Percentiles rank a stretch among this genome's conserved stretches.
Evolutionary conservation across 2,797 vertebrate species (phyloP).

Genomic region (Hyperoplus immaculatus): DNA sequence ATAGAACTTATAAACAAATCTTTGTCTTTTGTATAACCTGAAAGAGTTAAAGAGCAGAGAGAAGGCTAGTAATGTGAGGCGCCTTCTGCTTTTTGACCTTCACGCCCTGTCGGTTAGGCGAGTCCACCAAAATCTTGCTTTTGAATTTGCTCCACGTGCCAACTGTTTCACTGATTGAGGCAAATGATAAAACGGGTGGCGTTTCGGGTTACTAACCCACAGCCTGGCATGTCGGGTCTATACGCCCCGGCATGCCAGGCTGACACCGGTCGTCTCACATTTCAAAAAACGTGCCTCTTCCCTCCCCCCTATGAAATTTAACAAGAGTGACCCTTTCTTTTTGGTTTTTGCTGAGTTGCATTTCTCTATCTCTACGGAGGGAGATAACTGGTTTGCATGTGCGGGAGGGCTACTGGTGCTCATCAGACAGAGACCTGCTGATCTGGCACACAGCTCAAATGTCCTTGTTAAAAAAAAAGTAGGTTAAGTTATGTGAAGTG

Average conservation of each 20-base stretch:
- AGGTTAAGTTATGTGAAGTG: neutral
- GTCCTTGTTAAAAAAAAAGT: neutral
- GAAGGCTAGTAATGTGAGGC: neutral
- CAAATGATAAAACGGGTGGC: constrained; percentile 45
- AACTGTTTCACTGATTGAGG: constrained; percentile 56
- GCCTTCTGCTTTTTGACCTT: constrained; percentile 44
- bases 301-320: constrained; percentile 40
- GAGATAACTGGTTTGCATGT: constrained; percentile 28
- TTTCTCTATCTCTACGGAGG: constrained; percentile 27
- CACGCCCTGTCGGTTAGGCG: constrained; percentile 10
- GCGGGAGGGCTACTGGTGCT: constrained; percentile 4
- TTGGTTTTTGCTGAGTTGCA: constrained; percentile 55
- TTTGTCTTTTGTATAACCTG: neutral
- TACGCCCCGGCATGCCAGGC: neutral
- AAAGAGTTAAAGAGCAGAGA: constrained; percentile 4
- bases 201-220: constrained; percentile 62
- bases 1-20: neutral
- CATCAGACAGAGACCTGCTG: neutral
- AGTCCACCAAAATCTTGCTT: constrained; percentile 26
- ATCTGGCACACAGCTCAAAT: neutral
- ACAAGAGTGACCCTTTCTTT: constrained; percentile 23
- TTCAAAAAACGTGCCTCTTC: constrained; percentile 37
- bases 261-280: neutral
- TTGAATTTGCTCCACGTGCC: constrained; percentile 35
- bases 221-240: constrained; percentile 6